A percentile compares a stretch with the other conserved stretches of the same genome.
These are phyloP conservation scores for Paramisgurnus dabryanus DNA, from an alignment of 2,113 vertebrate species.

Conservation along the genomic window DNA sequence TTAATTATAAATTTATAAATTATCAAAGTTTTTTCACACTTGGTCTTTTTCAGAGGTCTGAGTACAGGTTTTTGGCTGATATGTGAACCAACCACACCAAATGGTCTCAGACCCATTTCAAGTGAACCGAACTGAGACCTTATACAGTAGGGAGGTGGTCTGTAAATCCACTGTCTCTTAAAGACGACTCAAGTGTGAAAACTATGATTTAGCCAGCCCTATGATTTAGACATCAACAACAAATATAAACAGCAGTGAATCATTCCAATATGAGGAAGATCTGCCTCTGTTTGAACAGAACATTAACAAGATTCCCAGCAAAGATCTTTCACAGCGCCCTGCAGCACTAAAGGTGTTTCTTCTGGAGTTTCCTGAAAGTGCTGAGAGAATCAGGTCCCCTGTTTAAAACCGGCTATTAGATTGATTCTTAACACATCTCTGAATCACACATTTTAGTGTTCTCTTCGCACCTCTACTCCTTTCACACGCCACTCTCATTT, in stretches of 20 bases:
- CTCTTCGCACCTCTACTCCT: conserved; percentile 36
- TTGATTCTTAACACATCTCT: conserved; percentile 34
- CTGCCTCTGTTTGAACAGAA: background rate
- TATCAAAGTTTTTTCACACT: no score
- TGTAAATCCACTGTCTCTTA: no score
- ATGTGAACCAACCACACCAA: no score
- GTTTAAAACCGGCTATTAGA: conserved; percentile 10
- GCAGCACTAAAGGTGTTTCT: conserved; percentile 9
- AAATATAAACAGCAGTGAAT: conserved; percentile 14
- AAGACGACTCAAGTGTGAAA: no score
- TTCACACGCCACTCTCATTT: conserved; percentile 42
- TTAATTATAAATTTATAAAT: no score
- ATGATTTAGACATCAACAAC: background rate
- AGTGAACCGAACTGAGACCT: no score
- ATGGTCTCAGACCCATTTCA: no score
- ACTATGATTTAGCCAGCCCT: background rate
- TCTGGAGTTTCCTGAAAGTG: conserved; percentile 28
- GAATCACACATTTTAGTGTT: conserved; percentile 45
- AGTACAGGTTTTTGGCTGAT: no score
- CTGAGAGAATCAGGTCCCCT: conserved; percentile 34
- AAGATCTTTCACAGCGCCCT: background rate
- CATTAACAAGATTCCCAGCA: conserved; percentile 11
- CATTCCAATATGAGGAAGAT: background rate
- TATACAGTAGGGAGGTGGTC: no score
- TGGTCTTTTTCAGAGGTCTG: no score